Base-by-base conservation (phyloP, 2,888 invertebrate genomes). In the Torymus auratus region DNA sequence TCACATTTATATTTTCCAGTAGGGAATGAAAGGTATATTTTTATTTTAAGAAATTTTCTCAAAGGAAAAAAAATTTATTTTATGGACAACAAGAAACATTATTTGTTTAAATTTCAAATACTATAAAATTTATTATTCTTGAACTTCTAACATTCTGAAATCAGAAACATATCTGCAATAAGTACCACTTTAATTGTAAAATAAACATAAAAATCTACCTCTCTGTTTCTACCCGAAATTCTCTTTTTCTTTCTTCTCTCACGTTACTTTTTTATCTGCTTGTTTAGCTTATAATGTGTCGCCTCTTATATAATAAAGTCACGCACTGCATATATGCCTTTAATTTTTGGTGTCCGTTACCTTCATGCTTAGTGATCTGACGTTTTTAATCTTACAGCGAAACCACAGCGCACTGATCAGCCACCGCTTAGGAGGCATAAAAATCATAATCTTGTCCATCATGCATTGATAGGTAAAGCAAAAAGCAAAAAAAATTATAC, bases 341-440 rank as follows among this genome's bases (percentile, higher is more conserved):
- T 28, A 72, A 78, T 72, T 7, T 41, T 41, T 41, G 41, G 41
- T 41, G 41, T 4, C 41, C 41, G 73, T 78, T 82, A 79, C 79
- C 65, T 85, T 83, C 83, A 85, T 81, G 84, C 84, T 83, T 85
- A 86, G 85, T 85, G 86, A 88, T 85, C 82, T 86, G 85, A 87
- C 84, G 84, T 88, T 89, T 91, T 88, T 89, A 89, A 86, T 82
- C 74, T 80, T 80, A 82, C 91, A 91, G 91, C 86, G 91, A 91
- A 87, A 91, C 91, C 85, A 89, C 91, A 86, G 91, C 90, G 85
- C 91, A 91, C 87, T 91, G 90, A 91, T 90, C 88, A 86, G 87
- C 87, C 89, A 89, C 86, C 88, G 85, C 83, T 88, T 88, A 87
- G 87, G 88, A 88, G 88, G 86, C 89, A 89, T 87, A 87, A 88